Evolutionary conservation across 2,888 invertebrate species (phyloP).

Genomic region (Clivina fossor): DNA sequence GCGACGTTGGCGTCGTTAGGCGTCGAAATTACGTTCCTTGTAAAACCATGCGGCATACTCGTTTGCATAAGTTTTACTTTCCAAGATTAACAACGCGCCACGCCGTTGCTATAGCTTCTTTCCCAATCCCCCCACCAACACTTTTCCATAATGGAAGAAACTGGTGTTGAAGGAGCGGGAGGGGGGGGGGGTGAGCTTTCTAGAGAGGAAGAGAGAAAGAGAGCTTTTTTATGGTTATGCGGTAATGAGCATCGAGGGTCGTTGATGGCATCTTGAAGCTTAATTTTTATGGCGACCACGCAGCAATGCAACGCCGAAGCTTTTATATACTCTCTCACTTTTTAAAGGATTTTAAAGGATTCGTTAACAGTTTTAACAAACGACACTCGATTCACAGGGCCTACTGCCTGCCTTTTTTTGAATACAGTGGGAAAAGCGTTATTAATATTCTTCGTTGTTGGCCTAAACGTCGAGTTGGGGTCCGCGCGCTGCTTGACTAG

Average conservation of each 20-base stretch:
- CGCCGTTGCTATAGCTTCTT: no score
- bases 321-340: conserved; percentile 52
- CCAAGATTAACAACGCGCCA: conserved; percentile 53
- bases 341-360: conserved; percentile 53
- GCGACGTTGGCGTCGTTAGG: conserved; percentile 34
- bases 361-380: conserved; percentile 55
- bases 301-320: conserved; percentile 45
- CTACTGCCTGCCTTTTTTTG: background rate
- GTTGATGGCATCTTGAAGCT: conserved; percentile 49
- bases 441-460: conserved; percentile 35
- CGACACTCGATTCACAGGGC: conserved; percentile 48
- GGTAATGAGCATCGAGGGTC: conserved; percentile 51
- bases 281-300: conserved; percentile 52
- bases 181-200: conserved; percentile 27
- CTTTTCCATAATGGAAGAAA: conserved; percentile 2
- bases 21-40: conserved; percentile 53
- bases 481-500: conserved; percentile 12
- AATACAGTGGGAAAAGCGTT: background rate
- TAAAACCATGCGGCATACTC: conserved; percentile 54
- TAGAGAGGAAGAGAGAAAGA: conserved; percentile 18
- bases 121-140: no score
- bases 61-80: conserved; percentile 56
- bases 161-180: conserved; percentile 6
- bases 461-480: conserved; percentile 42
- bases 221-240: conserved; percentile 51